These are phyloP conservation scores for Onchidella celtica DNA, from an alignment of 2,888 invertebrate genomes.

Conservation along the genomic window DNA sequence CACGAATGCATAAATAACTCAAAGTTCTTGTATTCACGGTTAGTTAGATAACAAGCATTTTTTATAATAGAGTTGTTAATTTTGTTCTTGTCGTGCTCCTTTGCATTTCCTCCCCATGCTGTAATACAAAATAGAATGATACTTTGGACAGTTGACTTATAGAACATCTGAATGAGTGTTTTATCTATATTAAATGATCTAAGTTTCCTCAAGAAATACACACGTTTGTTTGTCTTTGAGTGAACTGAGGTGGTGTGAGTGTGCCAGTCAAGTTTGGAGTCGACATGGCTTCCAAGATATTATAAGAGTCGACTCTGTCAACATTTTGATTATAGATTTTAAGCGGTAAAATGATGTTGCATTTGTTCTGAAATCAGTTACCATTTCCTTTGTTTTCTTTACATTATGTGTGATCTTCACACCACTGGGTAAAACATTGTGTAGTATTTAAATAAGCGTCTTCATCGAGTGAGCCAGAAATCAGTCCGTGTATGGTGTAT, in stretches of 20 bases:
- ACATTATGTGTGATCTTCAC: neutral
- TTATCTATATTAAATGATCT: neutral
- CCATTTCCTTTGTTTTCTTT: neutral
- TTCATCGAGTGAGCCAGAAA: neutral
- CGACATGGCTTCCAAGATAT: neutral
- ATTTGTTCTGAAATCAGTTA: neutral
- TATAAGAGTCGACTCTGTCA: neutral
- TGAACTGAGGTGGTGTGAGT: neutral
- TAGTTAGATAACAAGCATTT: neutral
- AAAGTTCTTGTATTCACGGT: neutral
- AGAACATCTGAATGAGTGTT: neutral
- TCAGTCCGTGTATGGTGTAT: neutral
- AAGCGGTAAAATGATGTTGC: neutral
- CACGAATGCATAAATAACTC: too few relatives aligned
- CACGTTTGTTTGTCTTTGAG: neutral
- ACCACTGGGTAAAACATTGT: neutral
- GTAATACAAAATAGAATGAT: neutral
- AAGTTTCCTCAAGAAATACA: neutral
- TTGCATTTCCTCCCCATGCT: neutral
- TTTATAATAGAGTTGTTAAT: neutral
- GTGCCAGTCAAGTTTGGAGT: neutral
- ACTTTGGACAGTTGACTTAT: neutral
- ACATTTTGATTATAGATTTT: neutral
- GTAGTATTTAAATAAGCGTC: neutral
- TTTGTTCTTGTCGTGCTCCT: neutral